Percentiles rank a stretch among this genome's conserved stretches.
Evolutionary conservation across 2,113 vertebrate species (phyloP).

Genomic region (Falcunculus frontatus): DNA sequence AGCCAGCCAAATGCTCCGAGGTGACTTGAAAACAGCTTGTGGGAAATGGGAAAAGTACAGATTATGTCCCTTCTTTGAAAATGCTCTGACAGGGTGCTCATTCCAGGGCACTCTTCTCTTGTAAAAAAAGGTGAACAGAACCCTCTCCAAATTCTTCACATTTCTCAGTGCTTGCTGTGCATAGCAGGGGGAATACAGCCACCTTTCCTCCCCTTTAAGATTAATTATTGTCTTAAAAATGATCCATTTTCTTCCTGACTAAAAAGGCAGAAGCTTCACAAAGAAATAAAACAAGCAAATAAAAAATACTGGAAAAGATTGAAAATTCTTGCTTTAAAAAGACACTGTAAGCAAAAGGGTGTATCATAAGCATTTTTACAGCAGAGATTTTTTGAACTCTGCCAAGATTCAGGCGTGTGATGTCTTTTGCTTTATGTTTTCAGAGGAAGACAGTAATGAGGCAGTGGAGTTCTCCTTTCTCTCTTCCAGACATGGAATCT

Average conservation of each 20-base stretch:
- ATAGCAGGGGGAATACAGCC: background rate
- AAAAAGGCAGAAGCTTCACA: background rate
- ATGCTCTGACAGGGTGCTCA: background rate
- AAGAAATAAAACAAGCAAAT: conserved; percentile 1
- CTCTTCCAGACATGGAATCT: background rate
- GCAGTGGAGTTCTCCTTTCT: background rate
- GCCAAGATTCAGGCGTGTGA: background rate
- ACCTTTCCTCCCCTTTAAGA: background rate
- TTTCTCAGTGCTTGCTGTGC: background rate
- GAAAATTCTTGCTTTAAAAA: conserved; percentile 6
- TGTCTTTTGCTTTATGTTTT: background rate
- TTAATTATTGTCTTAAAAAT: background rate
- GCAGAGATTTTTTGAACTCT: background rate
- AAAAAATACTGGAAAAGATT: background rate
- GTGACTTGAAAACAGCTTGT: background rate
- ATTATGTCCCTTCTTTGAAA: background rate
- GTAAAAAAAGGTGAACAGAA: background rate
- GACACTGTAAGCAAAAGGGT: background rate
- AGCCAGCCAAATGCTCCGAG: background rate
- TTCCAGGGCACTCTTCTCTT: background rate
- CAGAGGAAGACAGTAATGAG: background rate
- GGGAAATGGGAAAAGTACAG: background rate
- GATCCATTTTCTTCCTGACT: background rate
- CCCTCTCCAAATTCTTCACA: background rate
- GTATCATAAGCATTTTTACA: background rate